These are phyloP conservation scores for Mus caroli DNA, from an alignment of 2,797 vertebrate species.

Conservation along the genomic window DNA sequence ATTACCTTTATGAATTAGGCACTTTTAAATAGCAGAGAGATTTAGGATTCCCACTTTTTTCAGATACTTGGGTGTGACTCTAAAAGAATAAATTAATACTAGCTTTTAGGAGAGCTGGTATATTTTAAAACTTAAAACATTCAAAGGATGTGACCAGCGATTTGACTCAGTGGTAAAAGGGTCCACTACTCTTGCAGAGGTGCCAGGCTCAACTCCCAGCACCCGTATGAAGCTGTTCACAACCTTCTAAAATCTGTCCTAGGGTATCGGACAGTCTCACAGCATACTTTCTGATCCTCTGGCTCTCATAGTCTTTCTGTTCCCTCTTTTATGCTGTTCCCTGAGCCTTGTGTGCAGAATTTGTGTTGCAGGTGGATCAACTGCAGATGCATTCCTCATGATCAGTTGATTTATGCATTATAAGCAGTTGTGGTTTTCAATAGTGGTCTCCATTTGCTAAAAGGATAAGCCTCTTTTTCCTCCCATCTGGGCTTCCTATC, in stretches of 20 bases:
- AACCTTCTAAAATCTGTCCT: background rate
- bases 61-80: background rate
- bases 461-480: background rate
- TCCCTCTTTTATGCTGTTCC: background rate
- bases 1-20: background rate
- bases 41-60: background rate
- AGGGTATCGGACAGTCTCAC: background rate
- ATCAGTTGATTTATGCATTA: background rate
- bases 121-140: slow-evolving; percentile 1
- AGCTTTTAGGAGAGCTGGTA: slow-evolving; percentile 25
- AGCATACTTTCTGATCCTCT: background rate
- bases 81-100: slow-evolving; percentile 48
- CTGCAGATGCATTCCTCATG: background rate
- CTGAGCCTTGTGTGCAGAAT: background rate
- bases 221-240: background rate
- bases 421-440: background rate
- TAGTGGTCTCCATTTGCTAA: background rate
- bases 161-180: background rate
- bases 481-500: background rate
- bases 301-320: background rate
- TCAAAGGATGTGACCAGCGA: background rate
- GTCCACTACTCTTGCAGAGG: background rate
- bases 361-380: background rate
- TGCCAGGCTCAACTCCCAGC: background rate
- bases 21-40: background rate